Conservation (phyloP, 1,140 invertebrate species). For the Brachystomella parvula region DNA sequence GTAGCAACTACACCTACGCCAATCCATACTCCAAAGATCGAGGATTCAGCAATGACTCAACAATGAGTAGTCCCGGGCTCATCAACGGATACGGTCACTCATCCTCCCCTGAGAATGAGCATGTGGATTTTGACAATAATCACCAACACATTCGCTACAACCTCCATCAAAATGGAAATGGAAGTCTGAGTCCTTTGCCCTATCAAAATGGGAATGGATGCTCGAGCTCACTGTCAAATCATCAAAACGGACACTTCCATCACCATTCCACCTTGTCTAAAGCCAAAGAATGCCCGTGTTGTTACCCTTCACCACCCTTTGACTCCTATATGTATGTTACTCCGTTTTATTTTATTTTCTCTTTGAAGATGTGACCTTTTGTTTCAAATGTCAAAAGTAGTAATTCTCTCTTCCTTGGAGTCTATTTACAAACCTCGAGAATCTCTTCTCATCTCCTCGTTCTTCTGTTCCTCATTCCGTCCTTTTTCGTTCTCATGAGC, state of each 20-base stretch:
- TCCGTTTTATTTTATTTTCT: no score
- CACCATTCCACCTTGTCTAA: not conserved
- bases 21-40: not conserved
- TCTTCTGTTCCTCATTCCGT: not conserved
- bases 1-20: not conserved
- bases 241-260: not conserved
- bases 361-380: no score
- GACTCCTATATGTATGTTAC: constrained; percentile 1
- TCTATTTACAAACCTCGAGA: not conserved
- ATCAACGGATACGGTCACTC: no score
- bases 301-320: not conserved
- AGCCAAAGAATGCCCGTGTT: constrained; percentile 6
- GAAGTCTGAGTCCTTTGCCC: not conserved
- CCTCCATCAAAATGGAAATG: not conserved
- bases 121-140: not conserved
- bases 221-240: not conserved
- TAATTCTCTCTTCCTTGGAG: not conserved
- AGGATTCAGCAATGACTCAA: no score
- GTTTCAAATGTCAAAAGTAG: no score
- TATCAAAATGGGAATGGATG: not conserved
- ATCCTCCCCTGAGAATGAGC: not conserved
- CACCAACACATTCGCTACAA: no score
- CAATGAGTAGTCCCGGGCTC: no score
- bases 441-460: not conserved
- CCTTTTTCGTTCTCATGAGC: no score